A percentile compares a stretch with the other conserved stretches of the same genome.
Conservation (phyloP, 2,888 invertebrate species). For the Actias luna region DNA sequence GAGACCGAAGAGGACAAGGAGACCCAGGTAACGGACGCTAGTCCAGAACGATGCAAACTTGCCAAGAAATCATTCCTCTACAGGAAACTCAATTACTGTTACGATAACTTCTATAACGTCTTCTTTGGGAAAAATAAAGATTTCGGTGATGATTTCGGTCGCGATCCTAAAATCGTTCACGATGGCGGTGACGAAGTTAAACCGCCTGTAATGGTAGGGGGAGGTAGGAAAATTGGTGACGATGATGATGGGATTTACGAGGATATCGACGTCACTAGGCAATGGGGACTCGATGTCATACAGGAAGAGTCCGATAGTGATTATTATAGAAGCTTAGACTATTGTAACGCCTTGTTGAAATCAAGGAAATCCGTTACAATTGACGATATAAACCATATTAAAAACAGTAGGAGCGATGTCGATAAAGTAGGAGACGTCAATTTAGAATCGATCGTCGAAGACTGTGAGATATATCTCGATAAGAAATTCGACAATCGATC, state of each 20-base stretch:
- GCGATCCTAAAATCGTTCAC: slow-evolving; percentile 16
- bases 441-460: slow-evolving; percentile 49
- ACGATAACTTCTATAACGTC: slow-evolving; percentile 73
- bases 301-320: slow-evolving; percentile 77
- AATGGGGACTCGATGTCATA: slow-evolving; percentile 68
- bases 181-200: slow-evolving; percentile 18
- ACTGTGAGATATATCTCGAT: slow-evolving; percentile 39
- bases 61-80: slow-evolving; percentile 67
- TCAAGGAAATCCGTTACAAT: slow-evolving; percentile 25
- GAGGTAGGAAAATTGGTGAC: slow-evolving; percentile 22
- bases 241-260: slow-evolving; percentile 68
- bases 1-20: slow-evolving; percentile 93
- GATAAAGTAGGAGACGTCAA: slow-evolving; percentile 23
- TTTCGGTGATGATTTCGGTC: slow-evolving; percentile 54
- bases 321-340: slow-evolving; percentile 72
- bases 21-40: slow-evolving; percentile 79
- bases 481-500: slow-evolving; percentile 21
- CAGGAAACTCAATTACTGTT: slow-evolving; percentile 74
- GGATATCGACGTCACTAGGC: slow-evolving; percentile 59
- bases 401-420: slow-evolving; percentile 28
- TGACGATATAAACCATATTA: slow-evolving; percentile 36
- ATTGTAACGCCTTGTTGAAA: slow-evolving; percentile 56
- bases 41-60: slow-evolving; percentile 23
- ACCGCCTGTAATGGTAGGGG: slow-evolving; percentile 22
- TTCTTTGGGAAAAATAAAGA: slow-evolving; percentile 65